These are phyloP conservation scores for Syngnathus floridae DNA, from an alignment of 2,113 vertebrate species.

Conservation along the genomic window DNA sequence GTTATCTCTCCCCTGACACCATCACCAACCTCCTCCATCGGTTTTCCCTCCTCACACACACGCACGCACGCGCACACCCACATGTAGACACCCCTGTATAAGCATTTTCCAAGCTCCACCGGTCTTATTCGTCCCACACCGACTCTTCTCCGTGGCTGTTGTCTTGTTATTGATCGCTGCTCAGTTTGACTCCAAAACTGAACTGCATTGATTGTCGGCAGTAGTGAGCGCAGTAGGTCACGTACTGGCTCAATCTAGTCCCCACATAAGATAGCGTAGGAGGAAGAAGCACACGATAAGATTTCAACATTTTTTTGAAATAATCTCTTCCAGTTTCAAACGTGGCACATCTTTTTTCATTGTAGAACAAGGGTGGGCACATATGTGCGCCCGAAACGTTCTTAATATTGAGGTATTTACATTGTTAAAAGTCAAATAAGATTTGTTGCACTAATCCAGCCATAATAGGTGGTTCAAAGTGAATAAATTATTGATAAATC, in stretches of 20 bases:
- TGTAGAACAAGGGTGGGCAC: no score
- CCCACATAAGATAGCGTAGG: not conserved
- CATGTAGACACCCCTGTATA: constrained; percentile 44
- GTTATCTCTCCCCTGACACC: constrained; percentile 53
- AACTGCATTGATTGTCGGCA: not conserved
- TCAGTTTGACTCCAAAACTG: not conserved
- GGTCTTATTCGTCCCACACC: constrained; percentile 26
- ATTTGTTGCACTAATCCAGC: no score
- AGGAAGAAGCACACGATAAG: not conserved
- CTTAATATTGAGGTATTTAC: no score
- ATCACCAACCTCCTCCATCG: constrained; percentile 14
- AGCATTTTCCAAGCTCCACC: constrained; percentile 62
- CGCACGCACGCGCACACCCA: constrained; percentile 35
- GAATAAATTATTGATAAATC: no score
- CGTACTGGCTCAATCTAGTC: not conserved
- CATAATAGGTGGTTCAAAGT: no score
- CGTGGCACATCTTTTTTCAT: no score
- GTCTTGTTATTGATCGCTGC: not conserved
- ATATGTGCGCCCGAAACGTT: no score
- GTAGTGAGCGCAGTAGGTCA: not conserved
- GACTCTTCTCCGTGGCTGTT: not conserved
- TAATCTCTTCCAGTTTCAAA: no score
- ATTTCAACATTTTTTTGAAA: not conserved
- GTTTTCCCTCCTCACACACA: constrained; percentile 23
- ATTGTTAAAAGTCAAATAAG: no score